Conservation (phyloP, 1,140 invertebrate genomes). For the Daktulosphaira vitifoliae region DNA sequence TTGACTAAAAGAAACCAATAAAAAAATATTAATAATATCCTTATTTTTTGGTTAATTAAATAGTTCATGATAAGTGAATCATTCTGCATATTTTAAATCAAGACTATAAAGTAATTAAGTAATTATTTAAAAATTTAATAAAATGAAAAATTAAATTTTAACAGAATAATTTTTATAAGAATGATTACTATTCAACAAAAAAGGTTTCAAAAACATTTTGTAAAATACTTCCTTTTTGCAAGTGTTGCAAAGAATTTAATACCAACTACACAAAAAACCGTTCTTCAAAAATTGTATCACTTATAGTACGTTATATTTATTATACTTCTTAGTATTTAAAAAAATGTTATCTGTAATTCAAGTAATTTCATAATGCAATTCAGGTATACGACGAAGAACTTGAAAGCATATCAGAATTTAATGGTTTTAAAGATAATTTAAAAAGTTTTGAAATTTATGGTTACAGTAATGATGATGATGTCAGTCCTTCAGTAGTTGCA, state of each 20-base stretch:
- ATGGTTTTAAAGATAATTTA: slow-evolving; percentile 67
- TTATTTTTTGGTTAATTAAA: too few relatives aligned
- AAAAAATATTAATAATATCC: too few relatives aligned
- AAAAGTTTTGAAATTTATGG: slow-evolving; percentile 60
- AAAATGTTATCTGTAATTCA: slow-evolving; percentile 31
- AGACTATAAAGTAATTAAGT: too few relatives aligned
- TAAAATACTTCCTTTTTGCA: neutral
- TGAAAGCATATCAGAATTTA: slow-evolving; percentile 65
- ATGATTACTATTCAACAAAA: too few relatives aligned
- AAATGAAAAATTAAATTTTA: too few relatives aligned
- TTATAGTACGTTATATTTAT: slow-evolving; percentile 6
- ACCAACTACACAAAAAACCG: neutral
- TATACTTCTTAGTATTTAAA: neutral
- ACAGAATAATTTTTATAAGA: too few relatives aligned
- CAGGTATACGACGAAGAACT: slow-evolving; percentile 67
- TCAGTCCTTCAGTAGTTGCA: neutral
- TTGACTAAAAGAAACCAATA: too few relatives aligned
- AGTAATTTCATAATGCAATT: slow-evolving; percentile 34
- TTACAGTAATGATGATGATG: neutral
- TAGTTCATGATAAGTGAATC: too few relatives aligned
- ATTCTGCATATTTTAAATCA: too few relatives aligned
- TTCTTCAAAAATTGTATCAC: neutral
- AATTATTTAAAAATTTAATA: too few relatives aligned
- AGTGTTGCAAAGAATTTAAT: neutral
- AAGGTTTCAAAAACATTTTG: neutral